Evolutionary conservation across 2,113 vertebrate genomes (phyloP).

Genomic region (Xenopus borealis): DNA sequence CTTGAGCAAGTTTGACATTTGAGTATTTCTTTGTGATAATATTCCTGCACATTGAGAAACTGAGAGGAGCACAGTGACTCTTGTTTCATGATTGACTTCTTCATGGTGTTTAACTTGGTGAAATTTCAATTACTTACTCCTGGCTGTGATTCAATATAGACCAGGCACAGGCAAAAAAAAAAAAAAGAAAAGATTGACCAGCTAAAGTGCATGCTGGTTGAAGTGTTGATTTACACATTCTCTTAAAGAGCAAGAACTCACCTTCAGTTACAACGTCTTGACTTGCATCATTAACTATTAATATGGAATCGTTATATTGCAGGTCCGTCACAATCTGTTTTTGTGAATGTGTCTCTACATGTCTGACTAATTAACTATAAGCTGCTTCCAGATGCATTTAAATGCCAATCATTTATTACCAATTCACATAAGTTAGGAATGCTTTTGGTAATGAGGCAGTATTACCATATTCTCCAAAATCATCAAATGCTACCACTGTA

Average conservation of each 20-base stretch:
- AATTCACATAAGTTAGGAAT: conserved; percentile 53
- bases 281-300: conserved; percentile 60
- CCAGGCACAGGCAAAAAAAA: conserved; percentile 21
- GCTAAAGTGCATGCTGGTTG: conserved; percentile 41
- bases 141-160: conserved; percentile 53
- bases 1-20: conserved; percentile 59
- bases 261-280: conserved; percentile 28
- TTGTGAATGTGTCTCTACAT: conserved; percentile 56
- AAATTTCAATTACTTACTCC: conserved; percentile 57
- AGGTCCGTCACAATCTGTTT: conserved; percentile 59
- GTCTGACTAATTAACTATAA: conserved; percentile 65
- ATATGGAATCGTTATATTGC: conserved; percentile 60
- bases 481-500: conserved; percentile 35
- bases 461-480: conserved; percentile 50
- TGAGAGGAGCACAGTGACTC: conserved; percentile 59
- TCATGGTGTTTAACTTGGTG: conserved; percentile 48
- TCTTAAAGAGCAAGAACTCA: conserved; percentile 47
- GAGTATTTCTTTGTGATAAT: conserved; percentile 52
- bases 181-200: conserved; percentile 50
- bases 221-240: conserved; percentile 8
- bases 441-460: conserved; percentile 50
- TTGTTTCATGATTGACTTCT: conserved; percentile 55
- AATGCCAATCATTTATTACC: conserved; percentile 62
- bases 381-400: conserved; percentile 60
- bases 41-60: conserved; percentile 58